These are phyloP conservation scores for Drosophila antonietae DNA, from an alignment of 2,888 invertebrate genomes.

Conservation along the genomic window DNA sequence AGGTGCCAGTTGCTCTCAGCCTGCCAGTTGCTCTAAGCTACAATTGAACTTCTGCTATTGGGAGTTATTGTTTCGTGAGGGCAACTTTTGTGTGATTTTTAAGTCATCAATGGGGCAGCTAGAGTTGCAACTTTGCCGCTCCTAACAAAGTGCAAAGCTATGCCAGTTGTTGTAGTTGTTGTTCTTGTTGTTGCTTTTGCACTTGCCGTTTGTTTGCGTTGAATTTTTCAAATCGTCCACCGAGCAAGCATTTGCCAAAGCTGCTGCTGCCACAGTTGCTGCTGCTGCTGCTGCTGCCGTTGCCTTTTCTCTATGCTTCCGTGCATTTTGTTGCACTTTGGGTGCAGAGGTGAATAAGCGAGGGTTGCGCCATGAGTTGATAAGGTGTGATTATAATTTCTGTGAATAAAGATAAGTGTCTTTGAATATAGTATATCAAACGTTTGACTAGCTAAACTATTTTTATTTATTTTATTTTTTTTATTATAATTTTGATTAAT, in stretches of 20 bases:
- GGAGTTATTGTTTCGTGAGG: conserved; percentile 47
- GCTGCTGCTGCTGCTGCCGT: conserved; percentile 12
- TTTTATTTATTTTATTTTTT: no score
- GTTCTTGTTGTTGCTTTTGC: conserved; percentile 9
- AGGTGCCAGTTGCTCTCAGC: conserved; percentile 13
- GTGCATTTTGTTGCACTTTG: conserved; percentile 72
- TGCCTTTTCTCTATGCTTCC: conserved; percentile 52
- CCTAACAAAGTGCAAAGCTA: conserved; percentile 42
- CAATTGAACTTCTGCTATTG: conserved; percentile 35
- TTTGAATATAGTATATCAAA: no score
- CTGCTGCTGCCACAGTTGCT: conserved; percentile 37
- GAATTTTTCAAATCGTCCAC: conserved; percentile 69
- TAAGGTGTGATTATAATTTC: no score
- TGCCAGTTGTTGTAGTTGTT: conserved; percentile 31
- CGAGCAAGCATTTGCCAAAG: conserved; percentile 69
- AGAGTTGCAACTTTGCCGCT: conserved; percentile 11
- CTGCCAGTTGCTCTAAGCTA: background rate
- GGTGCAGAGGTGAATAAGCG: conserved; percentile 27
- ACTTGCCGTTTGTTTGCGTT: conserved; percentile 58
- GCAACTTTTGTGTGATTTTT: conserved; percentile 66
- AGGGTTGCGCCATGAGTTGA: conserved; percentile 30
- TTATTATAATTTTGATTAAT: no score
- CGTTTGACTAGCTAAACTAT: no score
- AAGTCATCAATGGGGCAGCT: conserved; percentile 45
- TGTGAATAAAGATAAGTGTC: no score